Evolutionary conservation across 2,113 vertebrate genomes (phyloP).

Genomic region (Alethe castanea): DNA sequence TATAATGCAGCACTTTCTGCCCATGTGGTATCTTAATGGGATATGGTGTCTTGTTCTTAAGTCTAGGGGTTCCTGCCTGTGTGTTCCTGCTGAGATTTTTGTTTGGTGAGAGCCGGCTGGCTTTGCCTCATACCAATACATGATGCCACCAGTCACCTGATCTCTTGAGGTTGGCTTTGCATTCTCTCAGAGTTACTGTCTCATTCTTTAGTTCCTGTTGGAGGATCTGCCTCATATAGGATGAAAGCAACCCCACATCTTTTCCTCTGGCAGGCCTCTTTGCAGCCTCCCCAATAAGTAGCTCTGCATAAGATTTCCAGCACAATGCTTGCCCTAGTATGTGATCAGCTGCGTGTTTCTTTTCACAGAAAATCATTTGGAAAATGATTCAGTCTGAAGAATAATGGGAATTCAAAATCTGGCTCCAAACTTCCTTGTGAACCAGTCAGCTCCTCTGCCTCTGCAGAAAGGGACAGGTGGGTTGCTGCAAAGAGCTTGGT

Average conservation of each 20-base stretch:
- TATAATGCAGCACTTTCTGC: background rate
- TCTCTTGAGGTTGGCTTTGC: background rate
- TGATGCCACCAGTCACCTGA: background rate
- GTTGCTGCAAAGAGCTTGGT: background rate
- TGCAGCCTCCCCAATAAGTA: background rate
- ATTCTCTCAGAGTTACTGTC: background rate
- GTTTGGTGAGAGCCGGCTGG: background rate
- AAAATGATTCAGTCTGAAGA: background rate
- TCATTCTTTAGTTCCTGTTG: background rate
- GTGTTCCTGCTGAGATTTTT: conserved; percentile 2
- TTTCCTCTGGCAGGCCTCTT: background rate
- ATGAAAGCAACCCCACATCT: background rate
- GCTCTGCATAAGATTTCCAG: background rate
- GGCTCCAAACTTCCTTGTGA: background rate
- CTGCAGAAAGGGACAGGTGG: background rate
- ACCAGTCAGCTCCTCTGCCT: background rate
- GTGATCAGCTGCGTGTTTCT: background rate
- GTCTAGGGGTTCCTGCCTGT: background rate
- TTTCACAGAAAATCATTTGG: background rate
- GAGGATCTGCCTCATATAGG: background rate
- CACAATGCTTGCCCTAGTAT: background rate
- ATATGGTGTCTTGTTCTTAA: background rate
- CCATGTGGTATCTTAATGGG: background rate
- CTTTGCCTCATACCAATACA: background rate
- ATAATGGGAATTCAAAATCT: background rate